Evolutionary conservation across 2,888 invertebrate genomes (phyloP).

Genomic region (Hoplodrina ambigua): DNA sequence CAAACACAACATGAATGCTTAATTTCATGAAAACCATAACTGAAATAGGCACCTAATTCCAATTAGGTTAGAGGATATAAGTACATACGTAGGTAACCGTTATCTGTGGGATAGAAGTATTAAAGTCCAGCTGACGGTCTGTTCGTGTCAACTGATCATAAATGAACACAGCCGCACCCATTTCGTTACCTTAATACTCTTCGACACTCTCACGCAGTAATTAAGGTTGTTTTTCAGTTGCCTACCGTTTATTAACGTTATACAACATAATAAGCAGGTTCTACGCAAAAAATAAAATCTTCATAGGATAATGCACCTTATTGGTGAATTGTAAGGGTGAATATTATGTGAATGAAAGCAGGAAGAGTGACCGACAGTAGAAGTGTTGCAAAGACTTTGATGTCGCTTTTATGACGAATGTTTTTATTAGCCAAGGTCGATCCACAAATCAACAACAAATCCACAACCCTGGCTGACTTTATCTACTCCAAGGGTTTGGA

Average conservation of each 20-base stretch:
- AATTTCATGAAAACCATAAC: background rate
- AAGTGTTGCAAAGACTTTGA: constrained; percentile 6
- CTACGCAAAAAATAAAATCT: background rate
- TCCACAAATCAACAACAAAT: no score
- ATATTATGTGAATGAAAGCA: background rate
- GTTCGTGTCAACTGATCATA: constrained; percentile 68
- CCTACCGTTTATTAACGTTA: constrained; percentile 9
- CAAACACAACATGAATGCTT: background rate
- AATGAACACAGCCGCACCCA: constrained; percentile 63
- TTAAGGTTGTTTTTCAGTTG: constrained; percentile 67
- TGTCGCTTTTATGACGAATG: constrained; percentile 39
- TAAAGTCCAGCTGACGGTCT: constrained; percentile 29
- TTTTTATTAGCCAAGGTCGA: constrained; percentile 54
- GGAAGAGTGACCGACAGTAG: background rate
- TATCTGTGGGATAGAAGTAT: constrained; percentile 12
- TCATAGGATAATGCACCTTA: constrained; percentile 15
- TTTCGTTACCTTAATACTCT: constrained; percentile 65
- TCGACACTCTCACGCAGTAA: constrained; percentile 63
- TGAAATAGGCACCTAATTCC: background rate
- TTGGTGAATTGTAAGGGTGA: fast-evolving
- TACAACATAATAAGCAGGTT: constrained; percentile 24
- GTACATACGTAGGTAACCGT: background rate
- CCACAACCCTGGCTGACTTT: no score
- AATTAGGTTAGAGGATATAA: background rate
- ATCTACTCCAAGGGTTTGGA: no score